Base-by-base conservation (phyloP, 2,113 vertebrate genomes). In the Polypterus senegalus region DNA sequence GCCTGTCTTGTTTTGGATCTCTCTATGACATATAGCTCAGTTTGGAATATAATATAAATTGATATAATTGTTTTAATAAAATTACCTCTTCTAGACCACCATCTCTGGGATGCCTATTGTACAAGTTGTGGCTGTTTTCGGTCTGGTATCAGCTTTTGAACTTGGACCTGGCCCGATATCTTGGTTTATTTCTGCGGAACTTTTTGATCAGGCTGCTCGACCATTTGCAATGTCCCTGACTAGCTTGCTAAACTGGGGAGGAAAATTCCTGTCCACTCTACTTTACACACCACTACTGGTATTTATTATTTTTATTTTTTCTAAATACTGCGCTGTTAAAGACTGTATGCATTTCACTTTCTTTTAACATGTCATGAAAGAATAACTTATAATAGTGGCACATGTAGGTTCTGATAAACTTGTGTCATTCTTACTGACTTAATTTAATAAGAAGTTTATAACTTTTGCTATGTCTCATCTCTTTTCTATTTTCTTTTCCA, bases 171-270 rank as follows among this genome's bases (percentile, higher is more conserved):
- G 77, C 4, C 75, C 81, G 47, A 70, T 83, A 65, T 85, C 81
- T 53, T 84, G 80, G 76, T 88, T 81, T 67, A 80, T 81, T 53
- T 77, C 71, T 2, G 76, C 71, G 0, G 81, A 86, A 60, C 63
- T 88, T 58, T 86, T 84, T 57, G 84, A 83, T 73, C 79, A 72
- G 59, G 70, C 66, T 0, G 70, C 71, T 57, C 65, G 77, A 7
- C 76, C 69, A 45, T 73, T 74, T 52, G 76, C 78, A 54, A 74
- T 88, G 83, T 79, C 82, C 7, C 85, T 86, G 68, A 82, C 83
- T 63, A 79, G 83, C 69, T 76, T 84, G 73, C 72, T 83, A 43
- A 79, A 76, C 75, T 74, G 80, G 73, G 85, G 83, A 53, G 75
- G 76, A 49, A 86, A 90, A 74, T 86, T 83, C 64, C 57, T 80